Percentiles rank a stretch among this genome's conserved stretches.
phyloP scores from a whole-genome alignment of 1,140 invertebrate species.

The Brachionus koreanus region DNA sequence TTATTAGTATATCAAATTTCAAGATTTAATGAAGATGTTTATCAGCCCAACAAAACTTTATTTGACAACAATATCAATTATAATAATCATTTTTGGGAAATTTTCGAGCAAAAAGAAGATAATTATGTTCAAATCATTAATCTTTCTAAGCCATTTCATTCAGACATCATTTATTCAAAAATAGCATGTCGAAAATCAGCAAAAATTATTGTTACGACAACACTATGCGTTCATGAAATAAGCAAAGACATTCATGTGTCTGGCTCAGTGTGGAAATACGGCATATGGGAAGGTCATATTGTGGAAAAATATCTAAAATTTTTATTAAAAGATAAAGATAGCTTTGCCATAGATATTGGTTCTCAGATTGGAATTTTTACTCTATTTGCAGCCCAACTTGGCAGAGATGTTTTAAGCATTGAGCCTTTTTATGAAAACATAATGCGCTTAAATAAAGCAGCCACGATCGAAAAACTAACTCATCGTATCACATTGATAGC shows the following conservation, averaged over 20 bases:
- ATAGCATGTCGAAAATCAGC: conserved; percentile 9
- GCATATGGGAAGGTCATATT: neutral
- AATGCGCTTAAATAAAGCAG: conserved; percentile 4
- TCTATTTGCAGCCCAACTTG: neutral
- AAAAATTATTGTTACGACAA: neutral
- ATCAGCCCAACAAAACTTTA: too few species aligned
- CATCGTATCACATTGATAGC: neutral
- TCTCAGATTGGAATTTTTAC: neutral
- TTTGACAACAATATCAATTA: neutral
- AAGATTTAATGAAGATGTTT: too few species aligned
- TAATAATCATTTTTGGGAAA: neutral
- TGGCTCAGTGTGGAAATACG: neutral
- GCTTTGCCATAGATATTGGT: neutral
- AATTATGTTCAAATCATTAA: neutral
- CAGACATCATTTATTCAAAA: neutral
- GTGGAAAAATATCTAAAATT: neutral
- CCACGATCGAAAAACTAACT: neutral
- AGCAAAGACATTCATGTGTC: neutral
- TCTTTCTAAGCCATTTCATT: neutral
- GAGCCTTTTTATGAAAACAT: conserved; percentile 12
- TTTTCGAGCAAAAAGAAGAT: neutral
- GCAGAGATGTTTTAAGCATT: neutral
- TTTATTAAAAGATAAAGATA: neutral
- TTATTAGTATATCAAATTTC: too few species aligned
- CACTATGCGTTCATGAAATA: conserved; percentile 13